These are phyloP conservation scores for Zapornia atra DNA, from an alignment of 2,113 vertebrate species.

Conservation along the genomic window DNA sequence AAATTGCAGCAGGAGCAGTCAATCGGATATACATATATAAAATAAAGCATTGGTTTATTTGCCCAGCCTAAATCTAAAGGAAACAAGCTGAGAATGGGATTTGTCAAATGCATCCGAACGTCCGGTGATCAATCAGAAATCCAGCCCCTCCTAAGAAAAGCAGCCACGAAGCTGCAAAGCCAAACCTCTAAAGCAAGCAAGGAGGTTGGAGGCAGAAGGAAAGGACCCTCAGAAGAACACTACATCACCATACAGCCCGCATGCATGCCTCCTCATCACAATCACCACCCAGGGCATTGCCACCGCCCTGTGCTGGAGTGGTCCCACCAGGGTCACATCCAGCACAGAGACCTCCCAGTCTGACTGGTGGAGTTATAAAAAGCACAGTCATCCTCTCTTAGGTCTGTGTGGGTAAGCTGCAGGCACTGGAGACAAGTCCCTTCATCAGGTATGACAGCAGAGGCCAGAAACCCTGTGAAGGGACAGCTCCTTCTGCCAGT, in stretches of 20 bases:
- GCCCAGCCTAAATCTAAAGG: not conserved
- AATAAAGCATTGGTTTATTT: not conserved
- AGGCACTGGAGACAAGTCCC: not conserved
- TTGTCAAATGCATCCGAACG: not conserved
- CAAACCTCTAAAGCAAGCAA: not conserved
- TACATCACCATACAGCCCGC: rapidly evolving
- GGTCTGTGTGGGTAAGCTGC: not conserved
- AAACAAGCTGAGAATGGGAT: not conserved
- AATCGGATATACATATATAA: not conserved
- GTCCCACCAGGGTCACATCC: rapidly evolving
- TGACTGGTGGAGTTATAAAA: not conserved
- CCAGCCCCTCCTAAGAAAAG: not conserved
- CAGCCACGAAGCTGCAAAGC: not conserved
- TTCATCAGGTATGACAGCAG: not conserved
- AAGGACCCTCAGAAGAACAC: not conserved
- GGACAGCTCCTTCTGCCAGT: not conserved
- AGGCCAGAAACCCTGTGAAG: not conserved
- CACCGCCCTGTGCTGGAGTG: not conserved
- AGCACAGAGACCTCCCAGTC: not conserved
- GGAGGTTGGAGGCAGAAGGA: not conserved
- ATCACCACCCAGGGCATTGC: not conserved
- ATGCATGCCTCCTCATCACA: not conserved
- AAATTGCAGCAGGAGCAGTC: not conserved
- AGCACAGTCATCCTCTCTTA: not conserved
- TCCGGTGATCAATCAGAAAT: not conserved